Base-by-base conservation (phyloP, 2,888 invertebrate species). In the Ephialtes manifestator region DNA sequence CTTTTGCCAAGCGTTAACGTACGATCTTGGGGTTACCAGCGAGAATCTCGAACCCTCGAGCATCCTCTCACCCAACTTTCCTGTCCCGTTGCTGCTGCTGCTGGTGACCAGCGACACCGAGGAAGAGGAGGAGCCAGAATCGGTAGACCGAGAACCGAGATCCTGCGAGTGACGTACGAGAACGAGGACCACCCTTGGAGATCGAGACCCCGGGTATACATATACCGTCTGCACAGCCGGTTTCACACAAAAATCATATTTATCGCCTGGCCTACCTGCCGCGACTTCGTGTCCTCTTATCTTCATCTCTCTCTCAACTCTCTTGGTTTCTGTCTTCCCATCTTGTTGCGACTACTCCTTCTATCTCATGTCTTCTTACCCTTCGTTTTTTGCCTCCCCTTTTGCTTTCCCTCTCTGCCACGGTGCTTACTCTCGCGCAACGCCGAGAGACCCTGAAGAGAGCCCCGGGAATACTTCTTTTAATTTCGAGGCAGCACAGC, bases 181-280 rank as follows among this genome's bases (percentile, higher is more conserved):
- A 87, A 86, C 92, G 89, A 89, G 89, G 93, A 93, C 93, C 93
- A 93, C 93, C 93, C 92, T 88, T 91, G 91, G 91, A 88, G 93
- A 92, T 90, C 90, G 89, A 90, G 90, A 89, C 83, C 88, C 88
- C 87, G 80, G 72, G 75, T 70, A 51, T 39, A 91, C 68, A 88
- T 68, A 71, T 71, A 79, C 68, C 60, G 55, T 76, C 79, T 60
- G 83, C 92, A 90, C 91, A 92, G 89, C 89, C 90, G 91, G 91
- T 91, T 92, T 92, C 92, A 92, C 91, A 92, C 91, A 91, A 92
- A 91, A 92, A 91, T 91, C 88, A 90, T 92, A 93, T 92, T 92
- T 93, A 92, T 92, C 88, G 87, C 85, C 86, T 87, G 86, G 87
- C 89, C 90, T 92, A 91, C 90, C 92, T 92, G 91, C 89, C 87